Evolutionary conservation across 2,797 vertebrate genomes (phyloP), one percentile per base, ranked within the genome.

Genomic region (Rhinatrema bivittatum): DNA sequence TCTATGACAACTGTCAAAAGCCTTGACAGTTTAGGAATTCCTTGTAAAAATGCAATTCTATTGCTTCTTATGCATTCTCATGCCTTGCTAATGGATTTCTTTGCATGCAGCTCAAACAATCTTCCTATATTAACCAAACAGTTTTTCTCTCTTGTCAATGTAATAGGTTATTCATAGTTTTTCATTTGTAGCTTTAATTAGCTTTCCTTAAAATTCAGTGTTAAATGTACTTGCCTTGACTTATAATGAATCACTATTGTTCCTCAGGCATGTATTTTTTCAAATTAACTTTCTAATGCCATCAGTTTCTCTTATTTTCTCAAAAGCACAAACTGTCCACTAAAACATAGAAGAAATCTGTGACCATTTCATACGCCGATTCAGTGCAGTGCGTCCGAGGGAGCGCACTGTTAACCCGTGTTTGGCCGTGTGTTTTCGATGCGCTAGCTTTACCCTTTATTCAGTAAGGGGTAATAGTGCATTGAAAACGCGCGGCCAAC

Each of bases 1-100:
- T n/a, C 16, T 34, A 41, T 24, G 38, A 32, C 16, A 64, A 62
- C 30, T 30, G 72, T 63, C 65, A 56, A 61, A 63, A 68, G 54
- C 15, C 50, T 59, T 55, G 29, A 23, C 32, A 39, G 29, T 35
- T 35, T 26, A 45, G 22, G 19, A 9, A 20, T 61, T 53, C 50
- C 42, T 3, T 22, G 16, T 50, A 27, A 16, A 55, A 66, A 46
- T 35, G 21, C 5, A 36, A 3, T 40, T 57, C 40, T 69, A 42
- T 56, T 42, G 42, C 23, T 60, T 61, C 17, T 40, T 50, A 59
- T 56, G 19, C 0, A 0, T 23, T 52, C 35, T 41, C 21, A 36
- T 29, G 18, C 37, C 49, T 33, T 21, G 7, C 16, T 43, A 53
- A 62, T 56, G 32, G 32, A 42, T 31, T 25, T 17, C 53, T 48